phyloP scores from a whole-genome alignment of 2,888 invertebrate genomes.

The Cinara cedri region DNA sequence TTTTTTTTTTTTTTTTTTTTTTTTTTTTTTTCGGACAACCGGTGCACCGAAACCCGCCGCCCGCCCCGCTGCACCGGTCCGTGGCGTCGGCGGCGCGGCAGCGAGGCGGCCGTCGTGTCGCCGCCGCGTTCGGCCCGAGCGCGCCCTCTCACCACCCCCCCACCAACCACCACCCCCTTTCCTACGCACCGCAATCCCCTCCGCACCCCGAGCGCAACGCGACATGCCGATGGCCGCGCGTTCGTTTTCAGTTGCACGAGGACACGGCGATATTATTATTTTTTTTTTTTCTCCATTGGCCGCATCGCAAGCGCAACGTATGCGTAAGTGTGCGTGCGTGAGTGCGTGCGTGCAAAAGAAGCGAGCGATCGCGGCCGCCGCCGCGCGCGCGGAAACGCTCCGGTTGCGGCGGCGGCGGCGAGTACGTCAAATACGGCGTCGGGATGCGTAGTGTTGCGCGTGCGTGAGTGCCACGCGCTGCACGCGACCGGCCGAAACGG shows the following conservation, averaged over 20 bases:
- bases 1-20: not conserved
- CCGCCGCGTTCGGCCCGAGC: no score
- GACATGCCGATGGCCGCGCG: not conserved
- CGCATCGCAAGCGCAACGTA: conserved; percentile 11
- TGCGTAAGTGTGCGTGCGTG: not conserved
- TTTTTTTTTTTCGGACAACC: conserved; percentile 18
- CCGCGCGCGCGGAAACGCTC: conserved; percentile 41
- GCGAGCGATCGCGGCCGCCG: conserved; percentile 38
- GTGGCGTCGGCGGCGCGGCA: no score
- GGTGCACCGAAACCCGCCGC: not conserved
- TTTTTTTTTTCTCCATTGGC: not conserved
- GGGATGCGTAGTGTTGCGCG: conserved; percentile 2
- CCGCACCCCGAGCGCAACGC: no score
- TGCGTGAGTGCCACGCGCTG: conserved; percentile 53
- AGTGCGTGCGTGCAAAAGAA: not conserved
- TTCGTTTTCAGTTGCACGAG: conserved; percentile 57
- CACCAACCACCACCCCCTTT: no score
- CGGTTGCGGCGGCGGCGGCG: not conserved
- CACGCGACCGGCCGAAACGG: conserved; percentile 60
- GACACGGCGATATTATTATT: not conserved
- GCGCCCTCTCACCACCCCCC: no score
- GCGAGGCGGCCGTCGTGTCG: not conserved
- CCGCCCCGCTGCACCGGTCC: no score
- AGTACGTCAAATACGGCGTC: not conserved
- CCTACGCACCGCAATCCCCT: no score